Evolutionary conservation across 2,113 vertebrate species (phyloP).

Genomic region (Aleadryas rufinucha): DNA sequence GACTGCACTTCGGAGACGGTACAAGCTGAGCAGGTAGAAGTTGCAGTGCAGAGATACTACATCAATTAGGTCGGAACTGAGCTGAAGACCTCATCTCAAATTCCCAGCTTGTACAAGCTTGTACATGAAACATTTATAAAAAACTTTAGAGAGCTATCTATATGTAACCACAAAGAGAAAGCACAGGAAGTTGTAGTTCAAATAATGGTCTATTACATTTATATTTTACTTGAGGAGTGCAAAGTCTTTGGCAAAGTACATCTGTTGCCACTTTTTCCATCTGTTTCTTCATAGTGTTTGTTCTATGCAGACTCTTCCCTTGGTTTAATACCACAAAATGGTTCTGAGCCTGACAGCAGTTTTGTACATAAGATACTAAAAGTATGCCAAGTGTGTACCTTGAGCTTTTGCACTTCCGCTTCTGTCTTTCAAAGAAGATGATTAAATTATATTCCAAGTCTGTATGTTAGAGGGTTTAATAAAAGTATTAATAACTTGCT

Average conservation of each 20-base stretch:
- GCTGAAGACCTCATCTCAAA: background rate
- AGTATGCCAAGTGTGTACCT: background rate
- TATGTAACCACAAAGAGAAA: background rate
- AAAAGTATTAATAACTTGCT: background rate
- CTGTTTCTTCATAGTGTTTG: background rate
- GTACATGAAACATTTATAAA: conserved; percentile 11
- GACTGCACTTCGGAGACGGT: background rate
- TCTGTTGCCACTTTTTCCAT: background rate
- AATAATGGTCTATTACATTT: background rate
- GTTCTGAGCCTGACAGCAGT: background rate
- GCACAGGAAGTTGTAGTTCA: background rate
- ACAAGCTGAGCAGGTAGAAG: background rate
- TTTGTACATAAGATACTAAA: background rate
- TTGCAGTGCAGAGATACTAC: background rate
- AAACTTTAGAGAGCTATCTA: background rate
- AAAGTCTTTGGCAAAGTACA: background rate
- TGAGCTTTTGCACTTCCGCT: background rate
- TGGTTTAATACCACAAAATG: background rate
- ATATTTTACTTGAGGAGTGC: background rate
- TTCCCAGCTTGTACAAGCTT: background rate
- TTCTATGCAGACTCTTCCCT: background rate
- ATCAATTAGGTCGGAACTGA: background rate
- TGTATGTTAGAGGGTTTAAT: background rate
- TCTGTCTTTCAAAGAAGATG: background rate
- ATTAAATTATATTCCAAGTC: background rate